Percentiles rank a stretch among this genome's conserved stretches.
Evolutionary conservation across 2,113 vertebrate genomes (phyloP).

Genomic region (Hoplias malabaricus): DNA sequence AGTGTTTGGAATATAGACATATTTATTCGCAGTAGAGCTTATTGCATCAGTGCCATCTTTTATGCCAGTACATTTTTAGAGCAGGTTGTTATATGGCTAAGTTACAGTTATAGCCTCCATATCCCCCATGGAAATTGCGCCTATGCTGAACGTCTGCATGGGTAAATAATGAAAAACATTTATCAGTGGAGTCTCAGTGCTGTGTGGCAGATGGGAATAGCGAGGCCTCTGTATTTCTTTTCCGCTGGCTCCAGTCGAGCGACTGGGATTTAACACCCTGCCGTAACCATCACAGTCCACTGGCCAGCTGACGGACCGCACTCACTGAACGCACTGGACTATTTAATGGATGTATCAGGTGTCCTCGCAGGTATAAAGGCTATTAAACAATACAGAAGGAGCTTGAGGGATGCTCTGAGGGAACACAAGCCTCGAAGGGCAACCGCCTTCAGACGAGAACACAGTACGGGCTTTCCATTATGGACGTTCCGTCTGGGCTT

Average conservation of each 20-base stretch:
- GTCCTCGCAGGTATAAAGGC: slow-evolving; percentile 49
- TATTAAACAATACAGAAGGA: slow-evolving; percentile 53
- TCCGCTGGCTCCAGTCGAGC: neutral
- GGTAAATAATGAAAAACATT: slow-evolving; percentile 31
- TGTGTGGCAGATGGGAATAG: slow-evolving; percentile 14
- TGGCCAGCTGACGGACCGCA: slow-evolving; percentile 46
- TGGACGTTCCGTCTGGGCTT: neutral
- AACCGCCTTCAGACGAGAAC: slow-evolving; percentile 20
- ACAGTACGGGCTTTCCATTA: slow-evolving; percentile 18
- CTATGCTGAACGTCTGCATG: neutral
- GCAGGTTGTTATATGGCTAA: too few species aligned
- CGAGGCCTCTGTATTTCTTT: neutral
- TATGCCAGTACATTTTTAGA: too few species aligned
- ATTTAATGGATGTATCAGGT: slow-evolving; percentile 56
- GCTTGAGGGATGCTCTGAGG: slow-evolving; percentile 33
- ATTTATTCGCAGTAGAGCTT: too few species aligned
- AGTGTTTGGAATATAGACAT: too few species aligned
- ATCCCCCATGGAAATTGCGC: too few species aligned
- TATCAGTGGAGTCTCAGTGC: neutral
- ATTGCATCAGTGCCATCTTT: too few species aligned
- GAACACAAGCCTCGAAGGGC: slow-evolving; percentile 42
- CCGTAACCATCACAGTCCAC: slow-evolving; percentile 39
- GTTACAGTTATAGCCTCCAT: too few species aligned
- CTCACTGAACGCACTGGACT: slow-evolving; percentile 49
- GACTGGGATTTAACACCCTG: slow-evolving; percentile 35